Percentiles rank a stretch among this genome's conserved stretches.
These are phyloP conservation scores for Buceros bicornis DNA, from an alignment of 2,797 vertebrate species.

Conservation along the genomic window DNA sequence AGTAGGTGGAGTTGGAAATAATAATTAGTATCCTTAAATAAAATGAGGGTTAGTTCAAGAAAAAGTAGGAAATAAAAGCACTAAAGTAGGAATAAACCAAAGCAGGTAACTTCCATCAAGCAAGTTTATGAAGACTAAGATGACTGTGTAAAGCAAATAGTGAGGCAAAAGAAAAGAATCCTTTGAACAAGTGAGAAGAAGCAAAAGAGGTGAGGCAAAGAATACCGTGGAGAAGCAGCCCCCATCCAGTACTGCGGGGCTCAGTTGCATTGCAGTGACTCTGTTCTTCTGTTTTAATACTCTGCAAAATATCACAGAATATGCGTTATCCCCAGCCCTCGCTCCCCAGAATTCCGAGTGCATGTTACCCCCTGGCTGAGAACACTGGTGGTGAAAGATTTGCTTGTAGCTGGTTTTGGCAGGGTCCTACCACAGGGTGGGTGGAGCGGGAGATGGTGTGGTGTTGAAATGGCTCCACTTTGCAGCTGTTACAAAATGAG, in stretches of 20 bases:
- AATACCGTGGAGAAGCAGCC: background rate
- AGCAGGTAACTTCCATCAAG: background rate
- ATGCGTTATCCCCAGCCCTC: background rate
- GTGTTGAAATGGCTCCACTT: background rate
- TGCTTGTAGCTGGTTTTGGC: background rate
- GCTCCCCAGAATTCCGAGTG: background rate
- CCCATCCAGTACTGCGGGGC: accelerated
- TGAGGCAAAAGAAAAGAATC: background rate
- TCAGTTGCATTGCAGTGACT: background rate
- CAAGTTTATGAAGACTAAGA: background rate
- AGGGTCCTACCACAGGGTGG: background rate
- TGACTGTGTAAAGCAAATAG: background rate
- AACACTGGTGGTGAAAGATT: too few relatives aligned
- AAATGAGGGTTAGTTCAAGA: background rate
- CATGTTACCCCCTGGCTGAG: background rate
- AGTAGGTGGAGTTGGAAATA: background rate
- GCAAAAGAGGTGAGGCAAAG: background rate
- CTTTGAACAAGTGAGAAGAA: background rate
- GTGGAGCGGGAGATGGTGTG: background rate
- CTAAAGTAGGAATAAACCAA: background rate
- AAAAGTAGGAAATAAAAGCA: background rate
- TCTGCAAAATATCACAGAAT: background rate
- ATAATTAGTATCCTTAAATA: background rate
- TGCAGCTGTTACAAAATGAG: background rate
- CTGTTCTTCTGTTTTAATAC: background rate